These are phyloP conservation scores for Syngnathus acus DNA, from an alignment of 2,797 vertebrate genomes.

Conservation along the genomic window DNA sequence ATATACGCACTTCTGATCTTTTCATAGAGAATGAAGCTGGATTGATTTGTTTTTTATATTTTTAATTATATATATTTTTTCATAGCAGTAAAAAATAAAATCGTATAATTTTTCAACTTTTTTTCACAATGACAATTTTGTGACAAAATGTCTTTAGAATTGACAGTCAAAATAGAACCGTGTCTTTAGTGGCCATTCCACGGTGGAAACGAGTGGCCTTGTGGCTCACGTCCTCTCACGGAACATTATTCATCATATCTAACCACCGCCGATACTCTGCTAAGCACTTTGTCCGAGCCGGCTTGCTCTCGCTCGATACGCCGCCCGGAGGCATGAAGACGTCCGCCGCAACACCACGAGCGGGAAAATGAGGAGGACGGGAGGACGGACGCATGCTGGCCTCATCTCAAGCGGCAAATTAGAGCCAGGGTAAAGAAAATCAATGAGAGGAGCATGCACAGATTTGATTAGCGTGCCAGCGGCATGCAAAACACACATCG, in stretches of 20 bases:
- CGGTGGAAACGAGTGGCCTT: conserved; percentile 51
- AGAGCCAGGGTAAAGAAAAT: conserved; percentile 70
- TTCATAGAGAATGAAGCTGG: too few species aligned
- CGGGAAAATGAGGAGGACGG: conserved; percentile 24
- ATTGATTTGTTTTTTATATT: too few species aligned
- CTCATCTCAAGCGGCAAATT: conserved; percentile 77
- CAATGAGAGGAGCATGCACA: conserved; percentile 67
- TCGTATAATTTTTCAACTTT: too few species aligned
- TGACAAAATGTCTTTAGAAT: conserved; percentile 19
- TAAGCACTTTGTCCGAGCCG: conserved; percentile 58
- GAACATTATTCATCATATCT: conserved; percentile 59
- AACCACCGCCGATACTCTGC: conserved; percentile 60
- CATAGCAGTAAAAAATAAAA: too few species aligned
- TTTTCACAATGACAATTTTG: too few species aligned
- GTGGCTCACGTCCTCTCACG: conserved; percentile 42
- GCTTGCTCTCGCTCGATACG: conserved; percentile 54
- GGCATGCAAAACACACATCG: conserved; percentile 81
- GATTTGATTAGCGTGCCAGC: conserved; percentile 83
- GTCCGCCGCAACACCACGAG: conserved; percentile 37
- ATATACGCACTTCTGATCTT: too few species aligned
- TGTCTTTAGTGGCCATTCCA: conserved; percentile 51
- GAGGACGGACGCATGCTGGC: conserved; percentile 27
- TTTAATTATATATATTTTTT: too few species aligned
- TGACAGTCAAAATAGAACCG: conserved; percentile 26
- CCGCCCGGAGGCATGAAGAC: conserved; percentile 52